phyloP scores from a whole-genome alignment of 2,113 vertebrate genomes.

The Nannobrachium achirus region DNA sequence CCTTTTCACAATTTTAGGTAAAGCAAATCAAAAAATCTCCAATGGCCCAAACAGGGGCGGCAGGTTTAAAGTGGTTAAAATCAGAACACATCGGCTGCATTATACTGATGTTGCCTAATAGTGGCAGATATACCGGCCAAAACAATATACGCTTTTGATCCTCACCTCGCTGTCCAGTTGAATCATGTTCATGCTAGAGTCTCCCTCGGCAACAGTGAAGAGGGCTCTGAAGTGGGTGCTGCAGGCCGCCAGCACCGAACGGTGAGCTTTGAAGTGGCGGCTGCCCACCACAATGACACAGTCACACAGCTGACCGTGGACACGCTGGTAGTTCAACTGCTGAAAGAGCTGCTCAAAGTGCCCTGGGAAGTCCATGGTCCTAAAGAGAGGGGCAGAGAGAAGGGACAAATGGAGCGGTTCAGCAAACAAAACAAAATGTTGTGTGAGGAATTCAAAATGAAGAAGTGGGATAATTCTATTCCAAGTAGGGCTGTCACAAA shows the following conservation, averaged over 20 bases:
- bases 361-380: slow-evolving; percentile 96
- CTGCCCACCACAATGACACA: slow-evolving; percentile 95
- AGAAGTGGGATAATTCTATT: not conserved
- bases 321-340: slow-evolving; percentile 95
- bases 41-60: no score
- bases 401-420: not conserved
- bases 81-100: no score
- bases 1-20: no score
- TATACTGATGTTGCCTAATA: no score
- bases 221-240: slow-evolving; percentile 97
- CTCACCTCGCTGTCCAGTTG: slow-evolving; percentile 92
- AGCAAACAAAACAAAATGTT: not conserved
- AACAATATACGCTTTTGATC: no score
- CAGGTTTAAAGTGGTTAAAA: no score
- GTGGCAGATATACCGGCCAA: no score
- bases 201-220: slow-evolving; percentile 93
- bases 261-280: slow-evolving; percentile 95
- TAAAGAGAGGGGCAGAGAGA: slow-evolving; percentile 49
- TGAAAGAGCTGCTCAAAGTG: slow-evolving; percentile 98
- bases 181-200: slow-evolving; percentile 95
- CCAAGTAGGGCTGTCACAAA: no score
- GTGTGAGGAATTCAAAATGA: not conserved
- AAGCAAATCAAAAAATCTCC: no score
- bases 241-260: slow-evolving; percentile 93
- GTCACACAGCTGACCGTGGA: slow-evolving; percentile 95